Conservation (phyloP, 53 echinoderm and acorn worm species). For the Mesocentrotus franciscanus region DNA sequence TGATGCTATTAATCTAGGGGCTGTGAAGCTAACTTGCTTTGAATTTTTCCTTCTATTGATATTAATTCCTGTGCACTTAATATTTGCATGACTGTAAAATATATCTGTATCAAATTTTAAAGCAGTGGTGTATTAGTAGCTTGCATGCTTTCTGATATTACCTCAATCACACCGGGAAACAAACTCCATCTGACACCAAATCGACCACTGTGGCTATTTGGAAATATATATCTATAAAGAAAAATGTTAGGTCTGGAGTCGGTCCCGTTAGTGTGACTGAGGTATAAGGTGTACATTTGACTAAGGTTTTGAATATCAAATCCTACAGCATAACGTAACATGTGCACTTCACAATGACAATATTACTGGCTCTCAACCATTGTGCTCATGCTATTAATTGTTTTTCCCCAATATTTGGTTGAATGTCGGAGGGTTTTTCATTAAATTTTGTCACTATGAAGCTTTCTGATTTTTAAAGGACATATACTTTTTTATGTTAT, state of each 20-base stretch:
- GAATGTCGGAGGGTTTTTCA: too few species aligned
- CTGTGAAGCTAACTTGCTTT: background rate
- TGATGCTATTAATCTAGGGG: background rate
- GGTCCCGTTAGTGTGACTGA: too few species aligned
- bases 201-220: too few species aligned
- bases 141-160: background rate
- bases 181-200: too few species aligned
- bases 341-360: background rate
- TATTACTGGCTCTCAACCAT: background rate
- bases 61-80: background rate
- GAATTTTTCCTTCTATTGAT: background rate
- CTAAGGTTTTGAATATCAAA: background rate
- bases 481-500: background rate
- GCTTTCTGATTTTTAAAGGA: too few species aligned
- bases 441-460: too few species aligned
- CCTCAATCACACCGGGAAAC: too few species aligned
- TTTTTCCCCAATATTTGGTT: too few species aligned
- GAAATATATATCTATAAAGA: too few species aligned
- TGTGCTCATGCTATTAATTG: background rate
- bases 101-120: background rate
- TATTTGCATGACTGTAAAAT: background rate
- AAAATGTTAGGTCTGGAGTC: too few species aligned
- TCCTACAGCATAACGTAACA: background rate
- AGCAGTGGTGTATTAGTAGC: background rate
- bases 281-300: background rate